Evolutionary conservation across 2,113 vertebrate genomes (phyloP).

Genomic region (Anthoscopus minutus): DNA sequence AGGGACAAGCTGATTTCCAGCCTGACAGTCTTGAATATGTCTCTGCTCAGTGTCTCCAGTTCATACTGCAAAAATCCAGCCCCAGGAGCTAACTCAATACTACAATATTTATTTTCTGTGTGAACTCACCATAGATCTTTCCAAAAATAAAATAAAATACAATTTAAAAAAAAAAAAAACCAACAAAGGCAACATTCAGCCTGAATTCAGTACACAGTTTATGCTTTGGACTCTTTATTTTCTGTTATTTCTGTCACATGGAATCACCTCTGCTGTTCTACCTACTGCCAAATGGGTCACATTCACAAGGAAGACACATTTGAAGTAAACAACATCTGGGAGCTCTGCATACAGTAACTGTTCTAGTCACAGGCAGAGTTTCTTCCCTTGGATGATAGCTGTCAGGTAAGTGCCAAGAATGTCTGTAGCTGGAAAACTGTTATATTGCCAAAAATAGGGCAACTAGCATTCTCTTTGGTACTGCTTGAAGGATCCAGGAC

Average conservation of each 20-base stretch:
- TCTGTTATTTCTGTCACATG: neutral
- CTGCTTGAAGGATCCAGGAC: neutral
- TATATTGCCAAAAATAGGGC: neutral
- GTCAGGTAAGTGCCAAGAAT: neutral
- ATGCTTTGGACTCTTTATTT: neutral
- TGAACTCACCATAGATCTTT: neutral
- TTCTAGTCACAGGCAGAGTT: neutral
- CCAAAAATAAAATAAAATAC: neutral
- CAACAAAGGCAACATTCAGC: too few species aligned
- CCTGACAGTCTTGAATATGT: neutral
- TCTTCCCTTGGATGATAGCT: neutral
- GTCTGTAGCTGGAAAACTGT: neutral
- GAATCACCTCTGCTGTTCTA: neutral
- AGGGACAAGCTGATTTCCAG: neutral
- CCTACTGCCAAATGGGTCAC: neutral
- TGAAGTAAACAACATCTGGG: constrained; percentile 40
- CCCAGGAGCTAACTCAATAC: neutral
- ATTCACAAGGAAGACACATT: neutral
- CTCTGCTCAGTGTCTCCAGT: neutral
- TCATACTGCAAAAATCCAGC: neutral
- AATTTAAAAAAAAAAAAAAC: neutral
- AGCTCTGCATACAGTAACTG: constrained; percentile 11
- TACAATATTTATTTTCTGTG: neutral
- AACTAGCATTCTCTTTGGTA: neutral
- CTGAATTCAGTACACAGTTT: neutral